Percentiles rank a stretch among this genome's conserved stretches.
Evolutionary conservation across 2,797 vertebrate species (phyloP).

Genomic region (Microctenopoma stevenorrisi): DNA sequence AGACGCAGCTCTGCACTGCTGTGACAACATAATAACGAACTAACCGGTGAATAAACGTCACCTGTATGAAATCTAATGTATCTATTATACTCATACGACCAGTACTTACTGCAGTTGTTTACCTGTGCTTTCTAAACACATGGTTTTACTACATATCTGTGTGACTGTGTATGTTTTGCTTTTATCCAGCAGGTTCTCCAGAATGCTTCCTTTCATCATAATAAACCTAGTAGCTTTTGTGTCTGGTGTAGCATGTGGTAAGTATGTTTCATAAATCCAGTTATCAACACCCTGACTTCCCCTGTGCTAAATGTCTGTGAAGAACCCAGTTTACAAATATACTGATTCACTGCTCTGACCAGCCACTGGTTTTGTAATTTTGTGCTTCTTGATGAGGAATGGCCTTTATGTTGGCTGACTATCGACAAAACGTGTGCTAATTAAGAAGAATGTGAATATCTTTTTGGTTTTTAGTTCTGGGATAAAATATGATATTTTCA

Average conservation of each 20-base stretch:
- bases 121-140: too few species aligned
- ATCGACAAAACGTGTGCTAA: slow-evolving; percentile 12
- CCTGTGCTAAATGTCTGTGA: not conserved
- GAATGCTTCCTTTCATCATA: slow-evolving; percentile 71
- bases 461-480: not conserved
- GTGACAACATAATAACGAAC: not conserved
- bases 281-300: not conserved
- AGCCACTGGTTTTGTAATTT: slow-evolving; percentile 57
- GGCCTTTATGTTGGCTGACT: not conserved
- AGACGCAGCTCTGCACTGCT: not conserved
- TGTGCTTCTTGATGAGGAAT: too few species aligned
- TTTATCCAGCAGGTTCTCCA: slow-evolving; percentile 52
- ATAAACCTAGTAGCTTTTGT: slow-evolving; percentile 65
- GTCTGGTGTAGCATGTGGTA: slow-evolving; percentile 71
- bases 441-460: not conserved
- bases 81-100: too few species aligned
- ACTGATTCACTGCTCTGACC: slow-evolving; percentile 18
- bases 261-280: slow-evolving; percentile 28
- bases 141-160: too few species aligned
- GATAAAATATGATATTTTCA: slow-evolving; percentile 1
- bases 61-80: too few species aligned
- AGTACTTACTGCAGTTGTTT: too few species aligned
- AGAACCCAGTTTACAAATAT: slow-evolving; percentile 26
- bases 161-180: not conserved
- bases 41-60: too few species aligned